Evolutionary conservation across 2,888 invertebrate genomes (phyloP).

Genomic region (Drosophila anomalata): DNA sequence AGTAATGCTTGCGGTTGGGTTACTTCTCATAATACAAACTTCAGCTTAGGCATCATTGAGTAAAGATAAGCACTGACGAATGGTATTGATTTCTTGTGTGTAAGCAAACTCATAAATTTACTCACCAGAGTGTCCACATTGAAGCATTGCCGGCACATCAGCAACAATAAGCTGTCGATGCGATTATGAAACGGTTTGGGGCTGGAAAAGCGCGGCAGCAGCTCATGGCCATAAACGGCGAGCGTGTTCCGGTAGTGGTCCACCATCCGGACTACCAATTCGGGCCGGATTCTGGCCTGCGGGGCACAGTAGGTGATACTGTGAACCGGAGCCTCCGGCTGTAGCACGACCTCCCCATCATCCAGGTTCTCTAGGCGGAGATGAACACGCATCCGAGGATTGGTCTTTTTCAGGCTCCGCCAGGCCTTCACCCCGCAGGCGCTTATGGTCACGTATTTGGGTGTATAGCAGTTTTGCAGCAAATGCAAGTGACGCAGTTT

Average conservation of each 20-base stretch:
- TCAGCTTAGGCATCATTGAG: neutral
- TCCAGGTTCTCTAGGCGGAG: conserved; percentile 87
- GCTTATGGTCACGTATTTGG: conserved; percentile 85
- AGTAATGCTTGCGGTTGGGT: neutral
- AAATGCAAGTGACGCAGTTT: conserved; percentile 88
- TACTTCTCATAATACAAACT: neutral
- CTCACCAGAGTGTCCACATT: conserved; percentile 88
- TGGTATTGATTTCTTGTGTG: neutral
- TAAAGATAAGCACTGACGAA: neutral
- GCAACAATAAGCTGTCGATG: conserved; percentile 88
- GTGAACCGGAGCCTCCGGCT: conserved; percentile 88
- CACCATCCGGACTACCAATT: conserved; percentile 85
- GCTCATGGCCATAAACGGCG: conserved; percentile 88
- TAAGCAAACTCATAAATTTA: conserved; percentile 19
- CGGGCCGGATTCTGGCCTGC: conserved; percentile 85
- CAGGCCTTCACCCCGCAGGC: conserved; percentile 85
- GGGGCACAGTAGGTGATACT: conserved; percentile 88
- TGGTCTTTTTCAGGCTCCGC: conserved; percentile 85
- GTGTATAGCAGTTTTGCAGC: conserved; percentile 89
- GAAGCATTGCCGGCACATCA: conserved; percentile 88
- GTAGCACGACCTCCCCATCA: conserved; percentile 87
- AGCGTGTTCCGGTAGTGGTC: conserved; percentile 88
- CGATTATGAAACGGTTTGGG: conserved; percentile 89
- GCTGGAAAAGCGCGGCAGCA: conserved; percentile 88
- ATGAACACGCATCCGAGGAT: conserved; percentile 88